These are phyloP conservation scores for Lepidocyrtinus sp. DNA, from an alignment of 2,888 invertebrate genomes.

Conservation along the genomic window DNA sequence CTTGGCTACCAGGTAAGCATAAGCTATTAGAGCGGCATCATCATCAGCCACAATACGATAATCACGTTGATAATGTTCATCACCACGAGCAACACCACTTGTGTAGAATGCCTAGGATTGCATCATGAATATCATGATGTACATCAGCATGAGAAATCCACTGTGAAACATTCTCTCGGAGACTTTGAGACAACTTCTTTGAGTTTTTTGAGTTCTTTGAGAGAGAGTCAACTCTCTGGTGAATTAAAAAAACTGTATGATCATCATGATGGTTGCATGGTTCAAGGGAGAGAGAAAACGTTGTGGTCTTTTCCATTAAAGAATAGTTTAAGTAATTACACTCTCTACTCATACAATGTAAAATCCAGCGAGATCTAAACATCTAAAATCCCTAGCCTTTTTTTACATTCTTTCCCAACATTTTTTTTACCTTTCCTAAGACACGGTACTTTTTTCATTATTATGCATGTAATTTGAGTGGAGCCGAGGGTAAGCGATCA, in stretches of 20 bases:
- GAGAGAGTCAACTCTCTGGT: neutral
- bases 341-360: neutral
- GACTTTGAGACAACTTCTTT: neutral
- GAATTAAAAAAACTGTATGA: conserved; percentile 5
- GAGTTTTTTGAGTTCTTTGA: no score
- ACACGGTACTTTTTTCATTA: conserved; percentile 6
- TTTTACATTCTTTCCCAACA: neutral
- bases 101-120: no score
- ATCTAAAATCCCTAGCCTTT: no score
- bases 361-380: neutral
- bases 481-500: neutral
- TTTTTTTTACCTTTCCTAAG: no score
- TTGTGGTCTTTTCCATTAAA: conserved; percentile 35
- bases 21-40: conserved; percentile 3
- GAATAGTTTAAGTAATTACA: conserved; percentile 32
- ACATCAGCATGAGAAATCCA: no score
- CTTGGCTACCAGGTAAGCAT: neutral
- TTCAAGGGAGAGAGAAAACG: conserved; percentile 20
- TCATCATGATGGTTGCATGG: conserved; percentile 12
- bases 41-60: neutral
- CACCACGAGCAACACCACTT: neutral
- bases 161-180: neutral
- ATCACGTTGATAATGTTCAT: neutral
- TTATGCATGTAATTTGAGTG: conserved; percentile 13
- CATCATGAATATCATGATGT: no score